phyloP scores from a whole-genome alignment of 2,797 vertebrate species.

The Megaceryle alcyon region DNA sequence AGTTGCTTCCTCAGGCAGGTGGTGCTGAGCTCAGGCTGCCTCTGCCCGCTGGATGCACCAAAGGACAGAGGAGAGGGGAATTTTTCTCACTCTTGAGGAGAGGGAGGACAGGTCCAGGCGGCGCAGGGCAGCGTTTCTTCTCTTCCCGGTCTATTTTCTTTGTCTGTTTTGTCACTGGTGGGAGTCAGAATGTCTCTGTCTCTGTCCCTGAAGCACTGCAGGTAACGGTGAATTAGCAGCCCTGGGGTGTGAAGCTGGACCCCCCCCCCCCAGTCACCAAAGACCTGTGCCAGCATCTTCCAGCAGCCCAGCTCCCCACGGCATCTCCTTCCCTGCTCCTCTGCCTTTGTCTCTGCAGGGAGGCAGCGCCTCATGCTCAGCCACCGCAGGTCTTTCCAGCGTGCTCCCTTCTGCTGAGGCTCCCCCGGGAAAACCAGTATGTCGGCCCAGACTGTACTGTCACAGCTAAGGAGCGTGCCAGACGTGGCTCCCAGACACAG shows the following conservation, averaged over 20 bases:
- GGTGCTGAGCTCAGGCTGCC: background rate
- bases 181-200: background rate
- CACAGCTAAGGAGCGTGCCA: conserved; percentile 27
- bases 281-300: background rate
- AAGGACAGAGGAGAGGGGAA: background rate
- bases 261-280: background rate
- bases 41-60: background rate
- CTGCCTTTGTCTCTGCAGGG: background rate
- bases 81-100: background rate
- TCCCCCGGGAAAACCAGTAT: background rate
- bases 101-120: background rate
- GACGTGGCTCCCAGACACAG: background rate
- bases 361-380: background rate
- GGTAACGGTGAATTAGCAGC: background rate
- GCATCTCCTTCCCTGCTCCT: background rate
- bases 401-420: conserved; percentile 8
- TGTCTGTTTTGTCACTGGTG: background rate
- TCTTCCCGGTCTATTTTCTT: background rate
- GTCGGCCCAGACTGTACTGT: conserved; percentile 40
- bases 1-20: fast-evolving
- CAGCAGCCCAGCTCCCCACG: background rate
- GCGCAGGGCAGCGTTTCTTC: background rate
- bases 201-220: background rate
- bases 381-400: background rate
- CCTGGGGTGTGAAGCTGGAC: background rate